A percentile compares a stretch with the other conserved stretches of the same genome.
These are phyloP conservation scores for Enteromius anoplus DNA, from an alignment of 2,797 vertebrate genomes.

Conservation along the genomic window DNA sequence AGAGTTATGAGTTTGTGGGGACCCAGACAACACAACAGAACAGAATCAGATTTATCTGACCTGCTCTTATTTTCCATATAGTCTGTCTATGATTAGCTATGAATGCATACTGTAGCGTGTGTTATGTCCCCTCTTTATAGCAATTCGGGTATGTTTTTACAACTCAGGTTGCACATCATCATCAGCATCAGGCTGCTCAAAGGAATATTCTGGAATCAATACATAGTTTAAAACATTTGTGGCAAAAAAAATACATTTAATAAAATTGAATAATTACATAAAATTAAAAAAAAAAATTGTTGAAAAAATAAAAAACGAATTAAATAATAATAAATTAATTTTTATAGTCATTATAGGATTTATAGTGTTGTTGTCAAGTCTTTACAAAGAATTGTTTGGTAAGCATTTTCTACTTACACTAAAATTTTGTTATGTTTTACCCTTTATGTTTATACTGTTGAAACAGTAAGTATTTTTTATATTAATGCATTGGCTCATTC, in stretches of 20 bases:
- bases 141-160: neutral
- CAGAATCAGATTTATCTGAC: constrained; percentile 29
- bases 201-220: neutral
- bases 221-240: neutral
- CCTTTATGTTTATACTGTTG: neutral
- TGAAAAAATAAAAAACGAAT: too few relatives aligned
- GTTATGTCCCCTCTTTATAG: neutral
- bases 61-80: constrained; percentile 18
- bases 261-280: too few relatives aligned
- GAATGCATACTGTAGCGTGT: neutral
- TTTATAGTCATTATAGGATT: neutral
- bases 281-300: too few relatives aligned
- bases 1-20: constrained; percentile 19
- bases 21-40: constrained; percentile 32
- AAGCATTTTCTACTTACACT: too few relatives aligned
- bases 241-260: too few relatives aligned
- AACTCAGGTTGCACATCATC: too few relatives aligned
- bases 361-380: neutral
- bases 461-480: neutral
- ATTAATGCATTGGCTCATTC: neutral
- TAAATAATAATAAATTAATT: too few relatives aligned
- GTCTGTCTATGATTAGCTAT: constrained; percentile 4
- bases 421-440: neutral
- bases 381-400: neutral
- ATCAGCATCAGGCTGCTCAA: neutral